phyloP scores from a whole-genome alignment of 2,888 invertebrate species.

The Agrochola lychnidis region DNA sequence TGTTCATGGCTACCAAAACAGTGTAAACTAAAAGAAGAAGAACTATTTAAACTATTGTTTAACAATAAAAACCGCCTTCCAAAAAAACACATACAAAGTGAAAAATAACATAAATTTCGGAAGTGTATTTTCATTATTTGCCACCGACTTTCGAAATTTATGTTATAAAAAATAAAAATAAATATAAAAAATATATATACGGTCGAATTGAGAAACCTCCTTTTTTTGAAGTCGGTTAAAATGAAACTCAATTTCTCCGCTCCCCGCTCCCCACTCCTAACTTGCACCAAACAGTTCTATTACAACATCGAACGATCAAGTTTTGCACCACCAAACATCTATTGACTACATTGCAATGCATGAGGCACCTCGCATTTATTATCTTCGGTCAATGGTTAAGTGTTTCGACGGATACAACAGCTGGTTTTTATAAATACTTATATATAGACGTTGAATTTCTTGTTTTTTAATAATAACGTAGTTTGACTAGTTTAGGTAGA shows the following conservation, averaged over 20 bases:
- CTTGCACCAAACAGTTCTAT: conserved; percentile 26
- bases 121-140: no score
- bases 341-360: conserved; percentile 45
- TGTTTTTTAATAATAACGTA: conserved; percentile 2
- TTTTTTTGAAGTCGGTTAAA: neutral
- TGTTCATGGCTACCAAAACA: no score
- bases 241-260: neutral
- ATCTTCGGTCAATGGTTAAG: conserved; percentile 55
- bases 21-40: no score
- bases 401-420: conserved; percentile 27
- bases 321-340: conserved; percentile 66
- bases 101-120: no score
- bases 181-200: no score
- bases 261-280: neutral
- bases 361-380: conserved; percentile 54
- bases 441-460: conserved; percentile 1
- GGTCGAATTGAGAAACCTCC: no score
- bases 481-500: neutral
- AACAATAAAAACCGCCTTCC: neutral
- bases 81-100: no score
- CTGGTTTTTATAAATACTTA: conserved; percentile 25
- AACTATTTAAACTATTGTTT: neutral
- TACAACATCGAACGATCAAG: conserved; percentile 52
- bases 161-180: no score
- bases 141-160: no score